Percentiles rank a stretch among this genome's conserved stretches.
Evolutionary conservation across 2,797 vertebrate genomes (phyloP).

Genomic region (Epinephelus awoara): DNA sequence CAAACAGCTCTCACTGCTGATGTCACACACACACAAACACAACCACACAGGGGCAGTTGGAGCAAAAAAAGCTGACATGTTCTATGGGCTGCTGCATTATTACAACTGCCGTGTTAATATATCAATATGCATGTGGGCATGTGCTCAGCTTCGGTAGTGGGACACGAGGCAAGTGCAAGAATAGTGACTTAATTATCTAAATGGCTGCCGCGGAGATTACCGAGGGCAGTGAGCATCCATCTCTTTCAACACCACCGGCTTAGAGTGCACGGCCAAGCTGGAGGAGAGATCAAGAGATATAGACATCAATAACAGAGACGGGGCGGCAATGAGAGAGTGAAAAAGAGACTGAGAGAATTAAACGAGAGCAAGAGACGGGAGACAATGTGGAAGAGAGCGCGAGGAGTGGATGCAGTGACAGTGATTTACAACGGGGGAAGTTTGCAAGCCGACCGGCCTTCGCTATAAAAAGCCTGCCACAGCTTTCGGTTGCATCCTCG

Average conservation of each 20-base stretch:
- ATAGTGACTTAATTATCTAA: constrained; percentile 83
- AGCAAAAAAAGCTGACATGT: neutral
- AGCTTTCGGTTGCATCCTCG: constrained; percentile 27
- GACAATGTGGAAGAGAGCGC: constrained; percentile 44
- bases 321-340: constrained; percentile 44
- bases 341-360: constrained; percentile 49
- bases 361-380: constrained; percentile 45
- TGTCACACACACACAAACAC: constrained; percentile 18
- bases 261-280: constrained; percentile 52
- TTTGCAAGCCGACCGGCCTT: constrained; percentile 27
- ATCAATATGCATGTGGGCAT: constrained; percentile 5
- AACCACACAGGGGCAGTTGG: neutral
- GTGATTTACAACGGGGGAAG: constrained; percentile 38
- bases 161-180: constrained; percentile 62
- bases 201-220: constrained; percentile 78
- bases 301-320: constrained; percentile 67
- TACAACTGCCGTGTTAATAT: constrained; percentile 10
- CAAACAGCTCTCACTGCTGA: constrained; percentile 64
- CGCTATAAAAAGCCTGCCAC: constrained; percentile 7
- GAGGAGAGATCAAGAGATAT: constrained; percentile 70
- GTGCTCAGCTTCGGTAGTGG: constrained; percentile 19
- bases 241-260: constrained; percentile 75
- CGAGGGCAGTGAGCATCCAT: constrained; percentile 73
- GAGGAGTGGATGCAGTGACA: constrained; percentile 32
- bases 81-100: constrained; percentile 18